Evolutionary conservation across 2,113 vertebrate species (phyloP).

Genomic region (Colossoma macropomum): DNA sequence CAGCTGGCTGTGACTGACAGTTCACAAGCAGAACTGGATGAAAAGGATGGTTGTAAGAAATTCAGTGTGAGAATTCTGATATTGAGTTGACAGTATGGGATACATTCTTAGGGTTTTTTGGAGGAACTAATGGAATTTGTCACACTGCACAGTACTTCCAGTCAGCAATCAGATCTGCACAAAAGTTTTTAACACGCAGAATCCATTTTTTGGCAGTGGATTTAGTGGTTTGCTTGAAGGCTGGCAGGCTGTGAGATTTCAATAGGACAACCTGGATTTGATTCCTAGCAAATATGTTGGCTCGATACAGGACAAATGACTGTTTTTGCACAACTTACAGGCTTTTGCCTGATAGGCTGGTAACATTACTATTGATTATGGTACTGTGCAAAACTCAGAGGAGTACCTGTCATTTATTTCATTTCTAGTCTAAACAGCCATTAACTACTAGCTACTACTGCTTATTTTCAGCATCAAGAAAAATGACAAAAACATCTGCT

Average conservation of each 20-base stretch:
- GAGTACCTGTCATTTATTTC: too few species aligned
- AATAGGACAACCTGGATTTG: not conserved
- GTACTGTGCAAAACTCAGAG: too few species aligned
- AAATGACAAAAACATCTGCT: too few species aligned
- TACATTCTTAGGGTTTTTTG: not conserved
- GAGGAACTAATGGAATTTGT: not conserved
- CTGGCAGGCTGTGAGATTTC: not conserved
- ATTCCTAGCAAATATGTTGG: not conserved
- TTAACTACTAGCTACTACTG: too few species aligned
- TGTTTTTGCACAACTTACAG: too few species aligned
- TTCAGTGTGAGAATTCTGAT: conserved; percentile 29
- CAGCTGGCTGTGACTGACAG: conserved; percentile 36
- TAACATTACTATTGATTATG: too few species aligned
- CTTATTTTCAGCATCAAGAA: too few species aligned
- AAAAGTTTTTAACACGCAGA: not conserved
- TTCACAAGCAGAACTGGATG: conserved; percentile 19
- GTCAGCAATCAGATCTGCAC: not conserved
- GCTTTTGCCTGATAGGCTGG: too few species aligned
- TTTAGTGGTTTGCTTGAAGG: not conserved
- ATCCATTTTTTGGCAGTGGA: not conserved
- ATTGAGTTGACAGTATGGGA: conserved; percentile 36
- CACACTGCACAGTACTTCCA: not conserved
- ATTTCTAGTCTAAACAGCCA: too few species aligned
- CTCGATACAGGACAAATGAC: too few species aligned
- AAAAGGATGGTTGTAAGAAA: conserved; percentile 29